Conservation (phyloP, 1,140 invertebrate species). For the Macrotrachela quadricornifera region DNA sequence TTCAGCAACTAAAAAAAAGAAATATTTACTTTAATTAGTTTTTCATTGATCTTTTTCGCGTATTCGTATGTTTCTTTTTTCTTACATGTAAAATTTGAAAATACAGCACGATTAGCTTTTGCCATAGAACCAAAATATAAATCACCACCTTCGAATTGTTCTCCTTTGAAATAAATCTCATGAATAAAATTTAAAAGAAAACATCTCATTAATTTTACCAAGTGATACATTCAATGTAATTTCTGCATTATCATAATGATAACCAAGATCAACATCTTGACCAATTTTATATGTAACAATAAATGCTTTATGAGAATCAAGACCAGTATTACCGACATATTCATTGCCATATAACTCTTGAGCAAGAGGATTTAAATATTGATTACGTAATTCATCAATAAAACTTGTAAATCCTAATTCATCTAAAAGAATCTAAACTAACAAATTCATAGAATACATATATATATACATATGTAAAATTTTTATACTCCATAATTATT, state of each 20-base stretch:
- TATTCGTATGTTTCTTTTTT: conserved; percentile 13
- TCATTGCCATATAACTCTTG: neutral
- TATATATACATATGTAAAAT: too few species aligned
- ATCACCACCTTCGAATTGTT: conserved; percentile 21
- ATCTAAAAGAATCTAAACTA: neutral
- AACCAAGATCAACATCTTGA: conserved; percentile 25
- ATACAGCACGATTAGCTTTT: conserved; percentile 1
- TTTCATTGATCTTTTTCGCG: too few species aligned
- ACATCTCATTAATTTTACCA: conserved; percentile 5
- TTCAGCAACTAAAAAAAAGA: conserved; percentile 13
- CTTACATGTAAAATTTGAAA: neutral
- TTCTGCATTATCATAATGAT: conserved; percentile 34
- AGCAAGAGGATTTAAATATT: neutral
- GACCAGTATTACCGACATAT: conserved; percentile 10
- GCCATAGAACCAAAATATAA: conserved; percentile 28
- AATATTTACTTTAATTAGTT: too few species aligned
- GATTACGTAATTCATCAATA: neutral
- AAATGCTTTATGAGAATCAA: conserved; percentile 34
- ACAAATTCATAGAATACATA: neutral
- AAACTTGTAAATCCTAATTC: neutral
- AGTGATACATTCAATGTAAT: conserved; percentile 31
- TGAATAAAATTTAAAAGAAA: too few species aligned
- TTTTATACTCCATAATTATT: conserved; percentile 30
- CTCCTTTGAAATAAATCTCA: conserved; percentile 4
- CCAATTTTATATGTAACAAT: conserved; percentile 26